Evolutionary conservation across 2,888 invertebrate species (phyloP).

Genomic region (Pyralis farinalis): DNA sequence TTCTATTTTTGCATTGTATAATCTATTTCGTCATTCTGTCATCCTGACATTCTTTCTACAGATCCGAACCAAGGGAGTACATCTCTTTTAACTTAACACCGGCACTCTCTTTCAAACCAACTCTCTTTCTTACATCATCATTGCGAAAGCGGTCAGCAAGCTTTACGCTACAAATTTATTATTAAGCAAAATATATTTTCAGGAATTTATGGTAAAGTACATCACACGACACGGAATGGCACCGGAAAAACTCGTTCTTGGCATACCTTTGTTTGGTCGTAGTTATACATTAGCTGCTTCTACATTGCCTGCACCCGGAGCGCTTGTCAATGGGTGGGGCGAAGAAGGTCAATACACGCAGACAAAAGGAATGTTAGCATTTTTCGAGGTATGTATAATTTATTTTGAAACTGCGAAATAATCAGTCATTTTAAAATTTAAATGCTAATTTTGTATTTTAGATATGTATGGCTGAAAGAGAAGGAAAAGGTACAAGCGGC

Average conservation of each 20-base stretch:
- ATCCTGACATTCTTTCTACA: no score
- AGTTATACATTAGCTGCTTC: conserved; percentile 84
- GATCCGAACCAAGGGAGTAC: no score
- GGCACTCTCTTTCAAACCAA: no score
- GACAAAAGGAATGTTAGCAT: conserved; percentile 84
- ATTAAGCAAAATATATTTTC: conserved; percentile 11
- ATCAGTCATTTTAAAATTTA: not conserved
- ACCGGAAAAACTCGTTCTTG: conserved; percentile 85
- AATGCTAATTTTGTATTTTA: conserved; percentile 26
- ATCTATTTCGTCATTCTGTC: no score
- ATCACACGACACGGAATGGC: conserved; percentile 84
- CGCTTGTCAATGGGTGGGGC: conserved; percentile 82
- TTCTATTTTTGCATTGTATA: no score
- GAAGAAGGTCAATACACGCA: conserved; percentile 85
- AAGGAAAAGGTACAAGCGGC: conserved; percentile 74
- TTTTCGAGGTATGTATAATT: conserved; percentile 82
- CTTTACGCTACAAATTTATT: no score
- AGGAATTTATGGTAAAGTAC: conserved; percentile 86
- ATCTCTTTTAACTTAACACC: no score
- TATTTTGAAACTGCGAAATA: no score
- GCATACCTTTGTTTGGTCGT: conserved; percentile 87
- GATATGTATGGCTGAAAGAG: conserved; percentile 81
- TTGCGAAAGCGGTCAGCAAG: no score
- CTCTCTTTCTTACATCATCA: no score
- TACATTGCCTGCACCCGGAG: conserved; percentile 77